phyloP scores from a whole-genome alignment of 53 echinoderm and acorn worm species.

The Holothuria leucospilota region DNA sequence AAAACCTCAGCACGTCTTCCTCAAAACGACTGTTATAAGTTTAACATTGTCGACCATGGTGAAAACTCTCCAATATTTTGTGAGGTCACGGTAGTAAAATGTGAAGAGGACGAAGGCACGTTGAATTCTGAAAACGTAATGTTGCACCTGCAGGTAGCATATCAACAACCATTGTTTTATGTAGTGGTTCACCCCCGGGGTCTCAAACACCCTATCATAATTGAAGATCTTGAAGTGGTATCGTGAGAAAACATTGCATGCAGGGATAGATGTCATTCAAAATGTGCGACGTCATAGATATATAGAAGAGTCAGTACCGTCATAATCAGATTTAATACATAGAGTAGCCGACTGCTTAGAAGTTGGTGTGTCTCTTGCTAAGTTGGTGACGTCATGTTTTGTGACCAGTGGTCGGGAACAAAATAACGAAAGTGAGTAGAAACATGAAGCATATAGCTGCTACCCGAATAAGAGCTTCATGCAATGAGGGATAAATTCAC shows the following conservation, averaged over 20 bases:
- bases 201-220: constrained; percentile 57
- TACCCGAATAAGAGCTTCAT: too few relatives aligned
- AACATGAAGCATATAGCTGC: too few relatives aligned
- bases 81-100: constrained; percentile 61
- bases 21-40: constrained; percentile 76
- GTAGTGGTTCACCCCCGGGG: constrained; percentile 58
- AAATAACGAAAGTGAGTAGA: too few relatives aligned
- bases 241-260: constrained; percentile 2
- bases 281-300: too few relatives aligned
- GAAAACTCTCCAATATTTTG: constrained; percentile 75
- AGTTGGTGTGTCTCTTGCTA: too few relatives aligned
- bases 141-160: constrained; percentile 77
- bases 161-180: constrained; percentile 78
- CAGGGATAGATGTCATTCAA: too few relatives aligned
- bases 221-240: constrained; percentile 75
- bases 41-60: constrained; percentile 87
- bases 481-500: too few relatives aligned
- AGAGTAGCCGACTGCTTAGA: too few relatives aligned
- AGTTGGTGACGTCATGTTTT: too few relatives aligned
- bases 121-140: constrained; percentile 53
- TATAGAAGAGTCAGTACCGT: too few relatives aligned
- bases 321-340: too few relatives aligned
- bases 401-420: too few relatives aligned
- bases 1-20: constrained; percentile 78
- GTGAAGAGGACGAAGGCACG: constrained; percentile 61